Percentiles rank a stretch among this genome's conserved stretches.
Conservation (phyloP, 2,888 invertebrate genomes). For the Heteromurus nitidus region DNA sequence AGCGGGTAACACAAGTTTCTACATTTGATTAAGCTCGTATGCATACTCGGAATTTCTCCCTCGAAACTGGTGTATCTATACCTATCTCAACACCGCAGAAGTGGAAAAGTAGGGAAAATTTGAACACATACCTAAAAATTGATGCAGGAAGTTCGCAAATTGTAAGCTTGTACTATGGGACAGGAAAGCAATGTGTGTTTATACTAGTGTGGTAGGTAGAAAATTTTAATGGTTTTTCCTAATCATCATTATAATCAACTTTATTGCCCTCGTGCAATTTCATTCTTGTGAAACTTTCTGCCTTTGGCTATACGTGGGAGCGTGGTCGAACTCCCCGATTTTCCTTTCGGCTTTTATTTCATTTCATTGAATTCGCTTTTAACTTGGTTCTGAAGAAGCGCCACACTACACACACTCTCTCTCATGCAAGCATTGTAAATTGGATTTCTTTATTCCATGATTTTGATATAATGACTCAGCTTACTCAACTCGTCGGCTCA, state of each 20-base stretch:
- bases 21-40: not conserved
- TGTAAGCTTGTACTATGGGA: not conserved
- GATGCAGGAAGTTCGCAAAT: not conserved
- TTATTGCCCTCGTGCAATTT: slow-evolving; percentile 61
- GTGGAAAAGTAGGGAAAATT: too few relatives aligned
- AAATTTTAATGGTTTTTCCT: slow-evolving; percentile 59
- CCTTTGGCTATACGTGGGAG: not conserved
- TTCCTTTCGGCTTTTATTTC: not conserved
- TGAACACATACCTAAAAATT: not conserved
- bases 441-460: not conserved
- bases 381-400: not conserved
- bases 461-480: not conserved
- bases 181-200: not conserved
- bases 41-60: not conserved
- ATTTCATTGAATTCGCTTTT: not conserved
- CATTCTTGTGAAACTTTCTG: slow-evolving; percentile 13
- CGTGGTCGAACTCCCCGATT: too few relatives aligned
- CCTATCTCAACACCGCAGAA: not conserved
- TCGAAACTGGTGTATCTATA: not conserved
- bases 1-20: not conserved
- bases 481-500: not conserved
- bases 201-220: not conserved
- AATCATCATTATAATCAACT: slow-evolving; percentile 64
- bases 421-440: slow-evolving; percentile 5
- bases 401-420: not conserved